Evolutionary conservation across 2,113 vertebrate species (phyloP).

Genomic region (Chloroceryle aenea): DNA sequence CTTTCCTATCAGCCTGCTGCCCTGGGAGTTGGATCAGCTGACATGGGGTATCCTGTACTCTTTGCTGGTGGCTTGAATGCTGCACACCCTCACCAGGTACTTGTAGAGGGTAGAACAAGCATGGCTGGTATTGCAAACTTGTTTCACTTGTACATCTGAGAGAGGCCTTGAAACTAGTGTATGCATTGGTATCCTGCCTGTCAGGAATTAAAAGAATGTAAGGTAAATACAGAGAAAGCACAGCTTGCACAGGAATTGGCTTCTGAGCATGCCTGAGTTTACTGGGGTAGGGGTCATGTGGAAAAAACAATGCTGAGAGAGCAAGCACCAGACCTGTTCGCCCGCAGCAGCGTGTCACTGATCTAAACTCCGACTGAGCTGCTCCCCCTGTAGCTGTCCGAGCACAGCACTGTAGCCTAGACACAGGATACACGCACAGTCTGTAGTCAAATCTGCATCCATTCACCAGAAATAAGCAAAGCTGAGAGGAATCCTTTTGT

Average conservation of each 20-base stretch:
- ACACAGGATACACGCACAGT: background rate
- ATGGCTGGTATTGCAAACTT: background rate
- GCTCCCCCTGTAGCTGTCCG: background rate
- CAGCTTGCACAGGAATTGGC: background rate
- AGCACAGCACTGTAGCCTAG: background rate
- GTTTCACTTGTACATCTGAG: background rate
- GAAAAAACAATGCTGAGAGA: background rate
- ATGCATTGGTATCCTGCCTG: background rate
- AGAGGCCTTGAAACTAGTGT: background rate
- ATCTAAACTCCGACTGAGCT: background rate
- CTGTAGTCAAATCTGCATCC: background rate
- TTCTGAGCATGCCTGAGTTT: background rate
- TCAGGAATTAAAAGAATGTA: background rate
- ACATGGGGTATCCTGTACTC: constrained; percentile 85
- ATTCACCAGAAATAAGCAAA: background rate
- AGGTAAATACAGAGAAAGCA: background rate
- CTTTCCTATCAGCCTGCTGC: constrained; percentile 89
- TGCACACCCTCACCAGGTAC: constrained; percentile 91
- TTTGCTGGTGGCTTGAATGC: constrained; percentile 83
- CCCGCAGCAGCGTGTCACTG: background rate
- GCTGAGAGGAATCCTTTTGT: background rate
- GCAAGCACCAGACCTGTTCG: background rate
- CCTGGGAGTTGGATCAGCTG: constrained; percentile 84
- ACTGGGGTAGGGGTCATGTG: background rate
- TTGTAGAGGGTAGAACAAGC: constrained; percentile 24